Evolutionary conservation across 1,140 invertebrate species (phyloP), one percentile per base, ranked within the genome.

Genomic region (Trichomalopsis sarcophagae): DNA sequence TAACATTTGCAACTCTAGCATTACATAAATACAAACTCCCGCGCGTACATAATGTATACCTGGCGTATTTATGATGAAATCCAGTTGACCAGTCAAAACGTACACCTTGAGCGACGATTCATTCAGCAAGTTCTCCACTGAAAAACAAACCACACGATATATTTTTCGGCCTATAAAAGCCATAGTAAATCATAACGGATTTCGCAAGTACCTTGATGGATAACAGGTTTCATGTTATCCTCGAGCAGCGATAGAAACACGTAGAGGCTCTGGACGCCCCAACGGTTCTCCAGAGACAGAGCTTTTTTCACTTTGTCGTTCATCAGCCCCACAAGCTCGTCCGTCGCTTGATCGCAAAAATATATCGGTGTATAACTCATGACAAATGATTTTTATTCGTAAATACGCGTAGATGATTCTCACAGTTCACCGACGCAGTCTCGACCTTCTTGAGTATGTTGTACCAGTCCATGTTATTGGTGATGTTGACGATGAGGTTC

Each of bases 141-240:
- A 88, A 94, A 94, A 74, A 47, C 1, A 62, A 30, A 62, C 21
- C 55, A 62, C 17, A 5, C 6, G 14, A 62, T 62, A 50, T 55
- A 47, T 80, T 27, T 47, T 68, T 74, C 47, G 21, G 17, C 47
- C 47, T 50, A 4, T 14, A 13, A 4, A 62, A 62, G 17, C 21
- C 3, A 62, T 0, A 62, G 55, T 62, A 62, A 3, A 7, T 7
- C 21, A 33, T 14, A 40, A 50, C 6, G 30, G 36, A 47, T 73
- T 50, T 27, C 17, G 17, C 21, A 73, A 91, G 89, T 44, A 96
- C 95, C 94, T 89, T 95, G 94, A 75, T 96, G 89, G 14, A 95
- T 95, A 33, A 97, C 96, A 14, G 97, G 96, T 90, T 97, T 97
- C 97, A 98, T 98, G 88, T 98, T 98, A 90, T 98, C 97, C 36